Conservation (phyloP, 2,113 vertebrate species). For the Suricata suricatta region DNA sequence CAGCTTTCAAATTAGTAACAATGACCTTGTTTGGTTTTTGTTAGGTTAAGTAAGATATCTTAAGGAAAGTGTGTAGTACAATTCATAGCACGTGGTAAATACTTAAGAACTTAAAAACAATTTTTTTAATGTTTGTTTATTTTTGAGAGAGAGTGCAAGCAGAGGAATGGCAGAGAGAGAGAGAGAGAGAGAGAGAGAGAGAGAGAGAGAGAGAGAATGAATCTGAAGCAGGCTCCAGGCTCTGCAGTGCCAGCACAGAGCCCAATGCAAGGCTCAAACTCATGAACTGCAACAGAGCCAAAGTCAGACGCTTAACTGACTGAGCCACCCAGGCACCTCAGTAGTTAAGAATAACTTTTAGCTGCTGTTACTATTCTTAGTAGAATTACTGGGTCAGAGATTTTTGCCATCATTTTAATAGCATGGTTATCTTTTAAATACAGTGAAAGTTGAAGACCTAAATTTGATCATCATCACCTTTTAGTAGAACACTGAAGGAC, state of each 20-base stretch:
- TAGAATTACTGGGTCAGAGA: neutral
- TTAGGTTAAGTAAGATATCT: constrained; percentile 12
- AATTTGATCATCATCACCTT: neutral
- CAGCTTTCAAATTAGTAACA: neutral
- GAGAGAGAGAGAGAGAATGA: no score
- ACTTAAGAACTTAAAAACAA: neutral
- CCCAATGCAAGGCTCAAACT: no score
- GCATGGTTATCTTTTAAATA: neutral
- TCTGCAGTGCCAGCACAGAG: no score
- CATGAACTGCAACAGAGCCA: no score
- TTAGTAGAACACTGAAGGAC: neutral
- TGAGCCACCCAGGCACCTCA: neutral
- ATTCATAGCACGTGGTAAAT: neutral
- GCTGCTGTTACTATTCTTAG: neutral
- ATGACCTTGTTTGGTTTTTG: neutral
- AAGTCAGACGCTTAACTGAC: no score
- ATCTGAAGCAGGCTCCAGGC: no score
- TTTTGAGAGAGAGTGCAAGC: no score
- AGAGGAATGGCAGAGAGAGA: no score
- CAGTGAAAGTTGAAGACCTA: neutral
- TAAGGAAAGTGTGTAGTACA: neutral
- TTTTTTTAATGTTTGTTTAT: no score
- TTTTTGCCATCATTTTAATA: neutral
- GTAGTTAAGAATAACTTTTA: neutral
- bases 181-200: no score